A percentile compares a stretch with the other conserved stretches of the same genome.
Evolutionary conservation across 2,113 vertebrate species (phyloP).

Genomic region (Falco punctatus): DNA sequence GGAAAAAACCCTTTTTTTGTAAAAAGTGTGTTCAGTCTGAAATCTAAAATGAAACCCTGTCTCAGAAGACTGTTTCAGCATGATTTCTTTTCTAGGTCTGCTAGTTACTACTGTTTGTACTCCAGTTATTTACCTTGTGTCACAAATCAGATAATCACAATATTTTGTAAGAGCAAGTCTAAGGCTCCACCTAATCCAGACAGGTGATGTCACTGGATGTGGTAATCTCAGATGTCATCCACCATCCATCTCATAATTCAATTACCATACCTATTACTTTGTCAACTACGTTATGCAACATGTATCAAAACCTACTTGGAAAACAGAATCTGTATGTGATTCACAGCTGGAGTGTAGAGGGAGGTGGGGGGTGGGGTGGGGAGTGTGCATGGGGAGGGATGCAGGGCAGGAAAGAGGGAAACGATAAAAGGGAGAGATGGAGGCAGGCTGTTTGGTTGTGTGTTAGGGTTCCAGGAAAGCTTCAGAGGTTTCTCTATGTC

Average conservation of each 20-base stretch:
- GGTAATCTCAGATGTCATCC: slow-evolving; percentile 14
- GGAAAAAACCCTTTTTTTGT: not conserved
- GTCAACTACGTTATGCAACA: not conserved
- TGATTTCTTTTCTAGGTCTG: not conserved
- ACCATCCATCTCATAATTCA: slow-evolving; percentile 16
- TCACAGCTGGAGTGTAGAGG: not conserved
- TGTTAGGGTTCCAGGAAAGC: not conserved
- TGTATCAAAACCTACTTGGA: not conserved
- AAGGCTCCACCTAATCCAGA: slow-evolving; percentile 36
- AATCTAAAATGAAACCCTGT: not conserved
- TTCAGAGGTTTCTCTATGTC: not conserved
- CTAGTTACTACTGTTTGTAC: not conserved
- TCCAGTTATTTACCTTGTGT: slow-evolving; percentile 3
- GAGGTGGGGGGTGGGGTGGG: no score
- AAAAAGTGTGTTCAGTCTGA: not conserved
- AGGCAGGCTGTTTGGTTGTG: not conserved
- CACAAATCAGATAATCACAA: slow-evolving; percentile 2
- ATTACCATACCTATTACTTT: not conserved
- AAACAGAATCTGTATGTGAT: not conserved
- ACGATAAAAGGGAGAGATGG: not conserved
- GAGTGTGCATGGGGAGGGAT: accelerated
- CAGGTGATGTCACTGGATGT: slow-evolving; percentile 49
- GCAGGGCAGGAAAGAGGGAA: not conserved
- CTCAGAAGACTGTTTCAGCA: not conserved
- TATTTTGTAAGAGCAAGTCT: not conserved